These are phyloP conservation scores for Ptilorrhoa leucosticta DNA, from an alignment of 2,113 vertebrate species.

Conservation along the genomic window DNA sequence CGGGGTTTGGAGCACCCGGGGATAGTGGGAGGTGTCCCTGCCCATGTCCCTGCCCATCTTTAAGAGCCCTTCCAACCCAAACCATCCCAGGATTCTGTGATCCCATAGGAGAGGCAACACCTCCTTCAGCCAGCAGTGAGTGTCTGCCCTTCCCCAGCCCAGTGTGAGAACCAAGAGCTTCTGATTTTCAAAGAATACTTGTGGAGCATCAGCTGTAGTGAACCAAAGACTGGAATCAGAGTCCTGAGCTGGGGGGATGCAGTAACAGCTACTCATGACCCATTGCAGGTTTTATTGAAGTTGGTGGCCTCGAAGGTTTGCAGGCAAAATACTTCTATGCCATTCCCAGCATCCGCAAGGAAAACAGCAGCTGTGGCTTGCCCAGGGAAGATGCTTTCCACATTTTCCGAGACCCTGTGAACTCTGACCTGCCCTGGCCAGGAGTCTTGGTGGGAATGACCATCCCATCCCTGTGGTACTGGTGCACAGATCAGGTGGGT, in stretches of 20 bases:
- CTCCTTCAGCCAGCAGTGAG: not conserved
- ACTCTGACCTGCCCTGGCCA: conserved; percentile 93
- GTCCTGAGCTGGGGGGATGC: not conserved
- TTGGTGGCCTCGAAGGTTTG: conserved; percentile 86
- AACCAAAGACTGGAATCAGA: not conserved
- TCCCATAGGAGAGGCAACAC: not conserved
- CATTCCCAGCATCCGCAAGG: conserved; percentile 76
- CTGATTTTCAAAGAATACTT: too few species aligned
- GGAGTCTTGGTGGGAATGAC: conserved; percentile 93
- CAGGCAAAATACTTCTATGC: conserved; percentile 79
- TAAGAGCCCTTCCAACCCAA: not conserved
- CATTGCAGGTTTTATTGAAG: conserved; percentile 80
- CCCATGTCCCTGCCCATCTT: not conserved
- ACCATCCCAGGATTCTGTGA: not conserved
- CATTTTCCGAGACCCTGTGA: conserved; percentile 88
- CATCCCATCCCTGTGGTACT: conserved; percentile 94
- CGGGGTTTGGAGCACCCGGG: fast-evolving
- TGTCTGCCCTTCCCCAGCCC: not conserved
- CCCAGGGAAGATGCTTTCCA: conserved; percentile 90
- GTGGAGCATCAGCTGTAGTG: not conserved
- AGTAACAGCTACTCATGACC: not conserved
- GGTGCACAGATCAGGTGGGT: conserved; percentile 96
- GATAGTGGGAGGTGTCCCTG: not conserved
- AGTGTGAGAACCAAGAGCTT: fast-evolving
- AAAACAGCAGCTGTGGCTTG: conserved; percentile 88